These are phyloP conservation scores for Chromis chromis DNA, from an alignment of 2,797 vertebrate species.

Conservation along the genomic window DNA sequence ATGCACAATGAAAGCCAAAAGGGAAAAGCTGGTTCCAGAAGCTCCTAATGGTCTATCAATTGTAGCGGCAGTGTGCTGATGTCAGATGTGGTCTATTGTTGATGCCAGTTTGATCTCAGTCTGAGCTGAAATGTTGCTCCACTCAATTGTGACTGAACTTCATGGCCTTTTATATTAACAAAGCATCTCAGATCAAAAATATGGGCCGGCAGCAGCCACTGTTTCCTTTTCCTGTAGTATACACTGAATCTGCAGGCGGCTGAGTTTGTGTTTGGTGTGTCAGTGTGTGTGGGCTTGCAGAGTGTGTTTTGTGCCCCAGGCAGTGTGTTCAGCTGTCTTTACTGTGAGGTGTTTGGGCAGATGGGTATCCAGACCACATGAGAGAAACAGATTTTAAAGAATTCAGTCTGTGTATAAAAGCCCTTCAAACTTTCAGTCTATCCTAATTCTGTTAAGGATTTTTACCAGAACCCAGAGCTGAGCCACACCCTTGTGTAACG, in stretches of 20 bases:
- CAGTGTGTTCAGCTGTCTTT: slow-evolving; percentile 56
- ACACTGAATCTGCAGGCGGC: slow-evolving; percentile 8
- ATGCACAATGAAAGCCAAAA: slow-evolving; percentile 10
- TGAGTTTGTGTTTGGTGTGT: slow-evolving; percentile 27
- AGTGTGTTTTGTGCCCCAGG: slow-evolving; percentile 19
- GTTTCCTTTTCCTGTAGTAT: slow-evolving; percentile 39
- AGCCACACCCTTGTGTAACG: slow-evolving; percentile 69
- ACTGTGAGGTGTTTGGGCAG: slow-evolving; percentile 39
- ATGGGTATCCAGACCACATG: slow-evolving; percentile 35
- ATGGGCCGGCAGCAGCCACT: slow-evolving; percentile 9
- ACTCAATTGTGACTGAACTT: slow-evolving; percentile 41
- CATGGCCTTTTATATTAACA: slow-evolving; percentile 46
- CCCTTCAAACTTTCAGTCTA: slow-evolving; percentile 35
- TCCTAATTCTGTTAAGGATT: slow-evolving; percentile 51
- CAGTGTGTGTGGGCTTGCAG: slow-evolving; percentile 30
- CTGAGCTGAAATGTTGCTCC: slow-evolving; percentile 34
- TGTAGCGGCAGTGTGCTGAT: slow-evolving; percentile 18
- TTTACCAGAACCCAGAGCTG: slow-evolving; percentile 19
- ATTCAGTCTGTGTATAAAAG: slow-evolving; percentile 26
- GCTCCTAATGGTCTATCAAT: slow-evolving; percentile 10
- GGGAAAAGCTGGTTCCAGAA: background rate
- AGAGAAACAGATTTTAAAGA: slow-evolving; percentile 43
- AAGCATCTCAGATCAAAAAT: slow-evolving; percentile 34
- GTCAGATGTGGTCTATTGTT: slow-evolving; percentile 43
- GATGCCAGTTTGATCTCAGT: slow-evolving; percentile 36